phyloP scores from a whole-genome alignment of 1,140 invertebrate species.

The Penaeus vannamei region DNA sequence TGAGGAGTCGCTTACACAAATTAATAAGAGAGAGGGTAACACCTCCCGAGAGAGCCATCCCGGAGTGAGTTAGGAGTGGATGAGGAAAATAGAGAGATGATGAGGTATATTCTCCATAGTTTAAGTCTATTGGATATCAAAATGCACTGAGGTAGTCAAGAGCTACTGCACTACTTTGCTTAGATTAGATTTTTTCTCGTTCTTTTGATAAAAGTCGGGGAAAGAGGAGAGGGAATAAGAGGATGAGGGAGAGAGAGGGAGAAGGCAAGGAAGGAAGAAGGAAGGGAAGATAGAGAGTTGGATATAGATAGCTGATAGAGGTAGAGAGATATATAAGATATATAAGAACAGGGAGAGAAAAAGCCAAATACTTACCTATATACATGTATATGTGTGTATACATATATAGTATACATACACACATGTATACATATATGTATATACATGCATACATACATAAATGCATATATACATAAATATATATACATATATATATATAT shows the following conservation, averaged over 20 bases:
- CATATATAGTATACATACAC: too few relatives aligned
- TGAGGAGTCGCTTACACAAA: slow-evolving; percentile 2
- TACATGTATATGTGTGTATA: too few relatives aligned
- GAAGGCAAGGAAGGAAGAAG: too few relatives aligned
- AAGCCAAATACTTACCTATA: too few relatives aligned
- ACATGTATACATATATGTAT: too few relatives aligned
- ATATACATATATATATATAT: too few relatives aligned
- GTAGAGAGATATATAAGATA: not conserved
- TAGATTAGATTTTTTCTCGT: not conserved
- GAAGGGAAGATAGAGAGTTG: slow-evolving; percentile 7
- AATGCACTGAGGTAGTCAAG: too few relatives aligned
- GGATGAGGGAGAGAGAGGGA: slow-evolving; percentile 11
- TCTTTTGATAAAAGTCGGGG: not conserved
- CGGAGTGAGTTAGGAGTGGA: not conserved
- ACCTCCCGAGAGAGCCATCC: not conserved
- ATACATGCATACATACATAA: too few relatives aligned
- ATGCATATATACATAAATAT: too few relatives aligned
- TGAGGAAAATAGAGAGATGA: not conserved
- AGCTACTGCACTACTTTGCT: too few relatives aligned
- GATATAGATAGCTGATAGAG: not conserved
- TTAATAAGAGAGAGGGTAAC: slow-evolving; percentile 9
- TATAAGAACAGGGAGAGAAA: too few relatives aligned
- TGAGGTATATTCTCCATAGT: not conserved
- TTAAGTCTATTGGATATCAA: not conserved
- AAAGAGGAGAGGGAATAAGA: not conserved